Conservation (phyloP, 2,888 invertebrate genomes). For the Tethea ocularis region DNA sequence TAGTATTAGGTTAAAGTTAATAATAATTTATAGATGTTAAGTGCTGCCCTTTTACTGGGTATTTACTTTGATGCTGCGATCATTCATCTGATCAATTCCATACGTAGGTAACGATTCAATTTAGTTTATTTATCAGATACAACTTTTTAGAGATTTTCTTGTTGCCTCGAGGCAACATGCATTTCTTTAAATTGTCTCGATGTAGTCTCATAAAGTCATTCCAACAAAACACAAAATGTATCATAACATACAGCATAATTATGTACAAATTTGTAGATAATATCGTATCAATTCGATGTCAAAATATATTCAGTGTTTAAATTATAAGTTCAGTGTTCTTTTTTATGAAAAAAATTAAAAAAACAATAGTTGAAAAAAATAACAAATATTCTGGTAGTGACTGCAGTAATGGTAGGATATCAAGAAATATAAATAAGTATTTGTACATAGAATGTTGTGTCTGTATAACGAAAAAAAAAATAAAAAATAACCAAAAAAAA, state of each 20-base stretch:
- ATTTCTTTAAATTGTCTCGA: background rate
- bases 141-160: no score
- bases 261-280: conserved; percentile 3
- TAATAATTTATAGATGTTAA: conserved; percentile 55
- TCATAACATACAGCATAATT: background rate
- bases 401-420: background rate
- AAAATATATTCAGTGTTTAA: background rate
- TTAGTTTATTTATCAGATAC: no score
- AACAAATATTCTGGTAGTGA: background rate
- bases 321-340: conserved; percentile 1
- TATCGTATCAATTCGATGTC: background rate
- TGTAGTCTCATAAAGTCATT: background rate
- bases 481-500: background rate
- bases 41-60: conserved; percentile 62
- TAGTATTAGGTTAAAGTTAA: conserved; percentile 58
- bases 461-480: conserved; percentile 3
- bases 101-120: background rate
- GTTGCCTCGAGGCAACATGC: background rate
- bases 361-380: conserved; percentile 1
- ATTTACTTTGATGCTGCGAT: conserved; percentile 35
- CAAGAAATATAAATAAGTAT: conserved; percentile 2
- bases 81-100: conserved; percentile 9
- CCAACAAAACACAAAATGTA: background rate
- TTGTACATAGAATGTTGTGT: conserved; percentile 2
- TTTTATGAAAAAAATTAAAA: background rate